phyloP scores from a whole-genome alignment of 2,888 invertebrate species.

The Panopea generosa region DNA sequence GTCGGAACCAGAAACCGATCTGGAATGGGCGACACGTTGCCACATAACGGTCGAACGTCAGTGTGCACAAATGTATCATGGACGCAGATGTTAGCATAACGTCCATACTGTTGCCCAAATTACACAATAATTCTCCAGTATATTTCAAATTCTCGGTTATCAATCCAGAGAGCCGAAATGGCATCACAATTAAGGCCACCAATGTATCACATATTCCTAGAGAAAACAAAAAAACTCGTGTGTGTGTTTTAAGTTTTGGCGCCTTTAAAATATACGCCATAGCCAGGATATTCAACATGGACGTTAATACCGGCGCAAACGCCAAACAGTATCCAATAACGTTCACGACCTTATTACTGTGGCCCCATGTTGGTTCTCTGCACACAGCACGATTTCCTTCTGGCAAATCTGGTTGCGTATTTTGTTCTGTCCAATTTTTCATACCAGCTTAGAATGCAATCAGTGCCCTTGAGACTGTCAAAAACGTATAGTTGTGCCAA shows the following conservation, averaged over 20 bases:
- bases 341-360: no score
- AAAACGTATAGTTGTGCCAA: no score
- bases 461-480: no score
- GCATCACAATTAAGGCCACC: slow-evolving; percentile 78
- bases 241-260: slow-evolving; percentile 68
- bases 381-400: no score
- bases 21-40: slow-evolving; percentile 79
- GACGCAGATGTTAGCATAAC: slow-evolving; percentile 79
- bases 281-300: slow-evolving; percentile 25
- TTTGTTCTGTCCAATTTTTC: no score
- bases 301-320: slow-evolving; percentile 22
- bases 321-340: slow-evolving; percentile 23
- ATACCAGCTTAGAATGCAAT: no score
- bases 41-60: slow-evolving; percentile 78
- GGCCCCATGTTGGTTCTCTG: no score
- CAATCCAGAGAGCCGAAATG: slow-evolving; percentile 77
- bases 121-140: slow-evolving; percentile 70
- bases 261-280: slow-evolving; percentile 26
- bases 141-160: slow-evolving; percentile 68
- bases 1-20: slow-evolving; percentile 74
- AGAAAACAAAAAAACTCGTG: slow-evolving; percentile 78
- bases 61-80: slow-evolving; percentile 76
- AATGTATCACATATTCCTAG: slow-evolving; percentile 77
- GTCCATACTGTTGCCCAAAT: slow-evolving; percentile 76
- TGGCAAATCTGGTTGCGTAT: no score